Conservation (phyloP, 2,888 invertebrate species). For the Metacarcinus magister region DNA sequence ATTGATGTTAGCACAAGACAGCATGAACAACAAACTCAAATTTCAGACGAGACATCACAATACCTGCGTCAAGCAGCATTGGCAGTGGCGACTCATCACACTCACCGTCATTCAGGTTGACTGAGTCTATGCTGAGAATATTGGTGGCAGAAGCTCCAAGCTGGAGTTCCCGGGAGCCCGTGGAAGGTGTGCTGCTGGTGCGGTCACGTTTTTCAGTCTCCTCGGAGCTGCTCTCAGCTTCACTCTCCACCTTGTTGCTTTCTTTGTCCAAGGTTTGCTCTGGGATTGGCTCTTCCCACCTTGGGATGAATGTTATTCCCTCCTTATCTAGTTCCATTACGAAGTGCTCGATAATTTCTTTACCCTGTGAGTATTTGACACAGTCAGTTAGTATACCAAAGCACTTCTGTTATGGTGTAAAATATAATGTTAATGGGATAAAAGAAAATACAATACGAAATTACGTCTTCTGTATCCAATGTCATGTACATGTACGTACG, state of each 20-base stretch:
- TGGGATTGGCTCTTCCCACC: conserved; percentile 86
- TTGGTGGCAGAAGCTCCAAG: conserved; percentile 85
- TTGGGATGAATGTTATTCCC: conserved; percentile 89
- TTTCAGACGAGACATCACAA: neutral
- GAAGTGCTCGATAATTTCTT: conserved; percentile 96
- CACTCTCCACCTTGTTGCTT: conserved; percentile 64
- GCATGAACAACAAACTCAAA: neutral
- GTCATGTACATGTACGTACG: neutral
- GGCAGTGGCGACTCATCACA: neutral
- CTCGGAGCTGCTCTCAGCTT: conserved; percentile 64
- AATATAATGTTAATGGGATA: neutral
- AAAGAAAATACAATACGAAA: neutral
- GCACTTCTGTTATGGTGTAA: neutral
- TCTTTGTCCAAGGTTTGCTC: conserved; percentile 59
- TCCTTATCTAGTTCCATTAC: conserved; percentile 91
- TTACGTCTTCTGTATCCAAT: neutral
- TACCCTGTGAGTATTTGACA: conserved; percentile 88
- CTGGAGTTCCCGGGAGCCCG: conserved; percentile 83
- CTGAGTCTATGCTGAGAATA: conserved; percentile 70
- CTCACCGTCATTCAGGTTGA: conserved; percentile 74
- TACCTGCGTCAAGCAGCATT: neutral
- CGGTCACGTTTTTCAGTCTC: conserved; percentile 65
- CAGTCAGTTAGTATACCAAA: neutral
- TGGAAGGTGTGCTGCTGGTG: conserved; percentile 71
- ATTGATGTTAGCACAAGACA: neutral